Evolutionary conservation across 2,113 vertebrate species (phyloP).

Genomic region (Apistogramma diplotaenia): DNA sequence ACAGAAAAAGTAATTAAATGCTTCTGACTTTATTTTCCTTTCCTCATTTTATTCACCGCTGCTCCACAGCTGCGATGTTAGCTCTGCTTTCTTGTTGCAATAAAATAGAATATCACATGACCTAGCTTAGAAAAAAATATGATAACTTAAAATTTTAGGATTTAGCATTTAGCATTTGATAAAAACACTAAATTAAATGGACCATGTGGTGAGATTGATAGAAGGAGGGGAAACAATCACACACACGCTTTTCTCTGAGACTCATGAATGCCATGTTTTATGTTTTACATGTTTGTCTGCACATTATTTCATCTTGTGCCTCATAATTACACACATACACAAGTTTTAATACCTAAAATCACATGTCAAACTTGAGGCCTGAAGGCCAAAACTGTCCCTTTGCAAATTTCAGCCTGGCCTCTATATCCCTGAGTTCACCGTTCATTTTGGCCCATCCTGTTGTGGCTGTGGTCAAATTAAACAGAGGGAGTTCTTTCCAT

Average conservation of each 20-base stretch:
- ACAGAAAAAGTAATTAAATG: background rate
- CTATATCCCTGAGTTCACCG: background rate
- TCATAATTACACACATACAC: background rate
- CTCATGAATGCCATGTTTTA: background rate
- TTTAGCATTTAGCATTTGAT: too few species aligned
- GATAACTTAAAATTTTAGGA: too few species aligned
- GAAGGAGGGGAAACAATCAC: background rate
- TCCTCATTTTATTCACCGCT: background rate
- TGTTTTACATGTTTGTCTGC: background rate
- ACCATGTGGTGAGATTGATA: background rate
- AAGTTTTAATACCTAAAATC: background rate
- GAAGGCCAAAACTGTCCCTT: background rate
- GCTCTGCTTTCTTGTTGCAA: background rate
- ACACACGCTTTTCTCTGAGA: background rate
- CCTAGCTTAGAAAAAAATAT: background rate
- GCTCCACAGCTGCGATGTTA: background rate
- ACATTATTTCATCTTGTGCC: background rate
- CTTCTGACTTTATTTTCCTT: background rate
- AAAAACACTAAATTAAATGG: too few species aligned
- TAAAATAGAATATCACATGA: background rate
- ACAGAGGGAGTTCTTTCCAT: background rate
- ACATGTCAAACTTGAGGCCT: background rate
- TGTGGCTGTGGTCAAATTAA: background rate
- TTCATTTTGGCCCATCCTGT: background rate
- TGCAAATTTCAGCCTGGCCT: background rate